Evolutionary conservation across 2,888 invertebrate genomes (phyloP), one percentile per base, ranked within the genome.

Genomic region (Hipparchia sbordonii): DNA sequence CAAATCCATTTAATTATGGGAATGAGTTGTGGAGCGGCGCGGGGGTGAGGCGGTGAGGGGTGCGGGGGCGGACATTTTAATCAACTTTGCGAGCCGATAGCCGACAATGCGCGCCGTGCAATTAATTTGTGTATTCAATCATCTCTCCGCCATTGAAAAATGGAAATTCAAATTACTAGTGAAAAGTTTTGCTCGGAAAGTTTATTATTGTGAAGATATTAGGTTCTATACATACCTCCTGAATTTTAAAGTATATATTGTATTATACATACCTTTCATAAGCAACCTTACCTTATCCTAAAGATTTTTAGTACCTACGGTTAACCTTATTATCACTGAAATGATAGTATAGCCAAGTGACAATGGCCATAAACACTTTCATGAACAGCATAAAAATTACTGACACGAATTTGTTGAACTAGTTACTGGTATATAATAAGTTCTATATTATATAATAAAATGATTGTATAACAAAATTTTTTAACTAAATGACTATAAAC

Each of bases 81-180:
- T 90, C 88, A 87, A 87, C 82, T 89, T 87, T 84, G 79, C 78
- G 74, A 79, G 80, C 75, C 77, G 78, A 80, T 78, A 81, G 78
- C 75, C 82, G 82, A 88, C 87, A 87, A 87, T 87, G 80, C 77
- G 77, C 80, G 79, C 79, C 76, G 80, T 80, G 85, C 86, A 88
- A 89, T 89, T 87, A 87, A 87, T 87, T 86, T 85, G 85, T 81
- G 82, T 84, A 88, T 86, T 87, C 86, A 88, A 88, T 89, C 87
- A 86, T 79, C 79, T 81, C 79, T 79, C 77, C 76, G 77, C 78
- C 74, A 78, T 79, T 78, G 77, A 78, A 78, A 80, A 77, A 78
- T 78, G 78, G 77, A 76, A 77, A 76, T 78, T 77, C 72, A 77
- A 79, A 78, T 79, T 76, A 79, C 63, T 63, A 63, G 63, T 33